These are phyloP conservation scores for Tragelaphus strepsiceros DNA, from an alignment of 2,113 vertebrate species.

Conservation along the genomic window DNA sequence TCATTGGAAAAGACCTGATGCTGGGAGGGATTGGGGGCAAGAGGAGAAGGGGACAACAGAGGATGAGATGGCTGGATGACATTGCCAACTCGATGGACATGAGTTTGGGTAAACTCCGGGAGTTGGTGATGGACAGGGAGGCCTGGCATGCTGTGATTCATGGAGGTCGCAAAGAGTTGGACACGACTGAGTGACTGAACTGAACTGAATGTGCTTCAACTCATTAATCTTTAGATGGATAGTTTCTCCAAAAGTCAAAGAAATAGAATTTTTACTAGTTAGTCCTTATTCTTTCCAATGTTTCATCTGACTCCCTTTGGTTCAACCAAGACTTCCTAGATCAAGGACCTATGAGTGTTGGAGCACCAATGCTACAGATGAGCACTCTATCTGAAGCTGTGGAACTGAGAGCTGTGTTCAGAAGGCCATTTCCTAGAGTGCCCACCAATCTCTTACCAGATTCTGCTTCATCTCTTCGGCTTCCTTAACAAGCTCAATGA, in stretches of 20 bases:
- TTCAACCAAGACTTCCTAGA: not conserved
- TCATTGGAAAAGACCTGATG: not conserved
- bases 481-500: slow-evolving; percentile 57
- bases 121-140: not conserved
- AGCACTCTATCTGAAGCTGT: not conserved
- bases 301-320: not conserved
- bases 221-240: not conserved
- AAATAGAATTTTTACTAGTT: slow-evolving; percentile 1
- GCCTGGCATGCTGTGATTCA: not conserved
- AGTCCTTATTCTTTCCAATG: not conserved
- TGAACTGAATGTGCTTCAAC: not conserved
- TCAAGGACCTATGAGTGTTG: not conserved
- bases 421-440: not conserved
- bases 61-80: not conserved
- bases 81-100: not conserved
- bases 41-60: not conserved
- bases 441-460: slow-evolving; percentile 48
- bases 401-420: not conserved
- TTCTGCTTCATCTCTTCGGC: slow-evolving; percentile 70
- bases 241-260: slow-evolving; percentile 12
- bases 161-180: not conserved
- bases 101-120: not conserved
- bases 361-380: not conserved
- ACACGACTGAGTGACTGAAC: not conserved
- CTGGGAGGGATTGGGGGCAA: not conserved